Conservation (phyloP, 2,888 invertebrate genomes). For the Trisateles emortualis region DNA sequence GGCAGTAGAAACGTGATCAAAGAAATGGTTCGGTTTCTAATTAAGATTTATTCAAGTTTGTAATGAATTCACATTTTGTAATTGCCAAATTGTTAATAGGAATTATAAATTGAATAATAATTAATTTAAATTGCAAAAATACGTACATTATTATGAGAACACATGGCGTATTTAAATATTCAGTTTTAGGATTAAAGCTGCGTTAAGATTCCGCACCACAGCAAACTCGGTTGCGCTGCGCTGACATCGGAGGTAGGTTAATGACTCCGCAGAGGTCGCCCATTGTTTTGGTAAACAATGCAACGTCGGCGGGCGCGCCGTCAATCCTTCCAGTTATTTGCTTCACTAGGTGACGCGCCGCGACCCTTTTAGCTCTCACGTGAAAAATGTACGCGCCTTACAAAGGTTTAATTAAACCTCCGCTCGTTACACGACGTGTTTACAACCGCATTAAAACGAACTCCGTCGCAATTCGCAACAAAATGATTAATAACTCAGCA, state of each 20-base stretch:
- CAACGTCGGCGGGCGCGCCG: conserved; percentile 67
- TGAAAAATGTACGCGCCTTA: conserved; percentile 63
- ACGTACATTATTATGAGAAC: too few species aligned
- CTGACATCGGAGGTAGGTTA: conserved; percentile 81
- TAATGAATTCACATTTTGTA: too few species aligned
- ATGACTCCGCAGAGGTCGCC: conserved; percentile 83
- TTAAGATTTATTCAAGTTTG: too few species aligned
- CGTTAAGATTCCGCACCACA: conserved; percentile 61
- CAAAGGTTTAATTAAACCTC: conserved; percentile 56
- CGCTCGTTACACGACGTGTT: conserved; percentile 37
- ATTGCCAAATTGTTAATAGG: too few species aligned
- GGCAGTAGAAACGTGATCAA: too few species aligned
- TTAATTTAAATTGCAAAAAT: too few species aligned
- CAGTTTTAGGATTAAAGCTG: conserved; percentile 53
- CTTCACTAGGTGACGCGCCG: conserved; percentile 73
- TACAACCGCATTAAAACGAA: conserved; percentile 36
- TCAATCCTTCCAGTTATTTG: conserved; percentile 79
- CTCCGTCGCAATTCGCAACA: conserved; percentile 21
- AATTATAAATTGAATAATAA: too few species aligned
- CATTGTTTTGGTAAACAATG: conserved; percentile 86
- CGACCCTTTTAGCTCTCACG: conserved; percentile 70
- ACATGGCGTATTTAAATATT: conserved; percentile 39
- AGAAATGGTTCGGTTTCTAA: too few species aligned
- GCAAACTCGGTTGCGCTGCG: conserved; percentile 48
- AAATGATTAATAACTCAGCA: conserved; percentile 31